Evolutionary conservation across 2,113 vertebrate genomes (phyloP).

Genomic region (Rhagologus leucostigma): DNA sequence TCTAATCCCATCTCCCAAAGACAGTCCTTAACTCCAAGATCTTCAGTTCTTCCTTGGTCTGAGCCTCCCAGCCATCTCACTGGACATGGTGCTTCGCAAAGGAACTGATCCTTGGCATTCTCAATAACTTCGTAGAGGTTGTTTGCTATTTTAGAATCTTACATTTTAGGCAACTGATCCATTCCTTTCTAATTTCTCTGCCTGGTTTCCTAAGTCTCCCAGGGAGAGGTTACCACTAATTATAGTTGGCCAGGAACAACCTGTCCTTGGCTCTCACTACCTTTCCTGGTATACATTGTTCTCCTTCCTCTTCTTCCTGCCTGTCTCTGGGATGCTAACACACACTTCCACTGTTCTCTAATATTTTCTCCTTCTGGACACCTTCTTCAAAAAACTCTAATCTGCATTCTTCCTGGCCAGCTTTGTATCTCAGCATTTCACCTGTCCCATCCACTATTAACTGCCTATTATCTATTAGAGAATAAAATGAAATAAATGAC

Average conservation of each 20-base stretch:
- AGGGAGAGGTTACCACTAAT: neutral
- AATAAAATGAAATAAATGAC: slow-evolving; percentile 45
- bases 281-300: neutral
- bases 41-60: neutral
- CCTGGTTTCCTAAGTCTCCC: neutral
- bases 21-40: neutral
- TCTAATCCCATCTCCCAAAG: neutral
- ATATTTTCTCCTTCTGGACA: neutral
- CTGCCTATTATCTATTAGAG: slow-evolving; percentile 40
- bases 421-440: slow-evolving; percentile 12
- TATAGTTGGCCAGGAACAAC: neutral
- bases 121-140: neutral
- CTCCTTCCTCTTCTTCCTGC: neutral
- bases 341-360: neutral
- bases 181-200: neutral
- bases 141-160: neutral
- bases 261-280: neutral
- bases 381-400: neutral
- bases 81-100: neutral
- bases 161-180: neutral
- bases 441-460: slow-evolving; percentile 9
- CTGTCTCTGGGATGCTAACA: neutral
- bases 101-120: neutral
- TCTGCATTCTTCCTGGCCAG: neutral
- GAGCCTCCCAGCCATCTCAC: neutral